A percentile compares a stretch with the other conserved stretches of the same genome.
These are phyloP conservation scores for Cynoglossus semilaevis DNA, from an alignment of 2,113 vertebrate species.

Conservation along the genomic window DNA sequence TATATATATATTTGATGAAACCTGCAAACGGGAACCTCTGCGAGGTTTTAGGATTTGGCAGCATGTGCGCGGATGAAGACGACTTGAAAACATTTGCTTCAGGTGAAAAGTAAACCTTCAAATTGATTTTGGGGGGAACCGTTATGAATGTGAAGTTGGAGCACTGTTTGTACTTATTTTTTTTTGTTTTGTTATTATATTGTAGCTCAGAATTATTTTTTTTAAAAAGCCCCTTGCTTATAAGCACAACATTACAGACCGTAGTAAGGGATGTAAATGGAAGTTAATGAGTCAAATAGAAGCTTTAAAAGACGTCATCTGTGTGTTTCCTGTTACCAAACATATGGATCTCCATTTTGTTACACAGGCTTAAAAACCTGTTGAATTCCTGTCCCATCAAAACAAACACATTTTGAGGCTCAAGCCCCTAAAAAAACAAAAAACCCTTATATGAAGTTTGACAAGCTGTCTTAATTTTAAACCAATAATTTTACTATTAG, in stretches of 20 bases:
- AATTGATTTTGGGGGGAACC: slow-evolving; percentile 35
- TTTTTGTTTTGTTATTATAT: slow-evolving; percentile 28
- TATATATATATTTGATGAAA: slow-evolving; percentile 10
- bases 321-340: too few species aligned
- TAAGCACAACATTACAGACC: slow-evolving; percentile 39
- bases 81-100: slow-evolving; percentile 47
- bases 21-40: slow-evolving; percentile 11
- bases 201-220: slow-evolving; percentile 11
- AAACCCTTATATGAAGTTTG: neutral
- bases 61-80: slow-evolving; percentile 18
- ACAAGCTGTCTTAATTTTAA: too few species aligned
- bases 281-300: slow-evolving; percentile 9
- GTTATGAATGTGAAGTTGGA: slow-evolving; percentile 50
- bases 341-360: too few species aligned
- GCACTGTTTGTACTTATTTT: slow-evolving; percentile 17
- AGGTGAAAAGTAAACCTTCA: slow-evolving; percentile 19
- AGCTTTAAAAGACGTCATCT: slow-evolving; percentile 5
- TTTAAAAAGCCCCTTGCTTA: slow-evolving; percentile 39
- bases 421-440: slow-evolving; percentile 7
- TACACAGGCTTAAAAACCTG: too few species aligned
- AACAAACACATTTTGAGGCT: slow-evolving; percentile 14
- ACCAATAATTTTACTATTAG: slow-evolving; percentile 1
- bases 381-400: neutral
- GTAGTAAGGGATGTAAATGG: neutral
- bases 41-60: slow-evolving; percentile 4